A percentile compares a stretch with the other conserved stretches of the same genome.
Conservation (phyloP, 2,888 invertebrate genomes). For the Limenitis camilla region DNA sequence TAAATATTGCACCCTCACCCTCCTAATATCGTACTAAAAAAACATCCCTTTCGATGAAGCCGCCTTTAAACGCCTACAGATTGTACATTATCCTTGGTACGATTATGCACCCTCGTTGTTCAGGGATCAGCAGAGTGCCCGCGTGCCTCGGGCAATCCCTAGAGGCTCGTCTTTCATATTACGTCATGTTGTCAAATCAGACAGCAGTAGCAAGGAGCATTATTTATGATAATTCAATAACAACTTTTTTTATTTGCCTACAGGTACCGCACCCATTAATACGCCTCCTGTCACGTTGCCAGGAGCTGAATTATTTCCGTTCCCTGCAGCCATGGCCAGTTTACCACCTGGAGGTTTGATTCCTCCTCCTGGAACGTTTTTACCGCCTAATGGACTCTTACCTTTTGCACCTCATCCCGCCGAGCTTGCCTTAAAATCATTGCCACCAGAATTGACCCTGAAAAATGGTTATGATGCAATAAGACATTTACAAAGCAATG, state of each 20-base stretch:
- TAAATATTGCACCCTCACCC: slow-evolving; percentile 75
- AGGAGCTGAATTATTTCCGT: slow-evolving; percentile 62
- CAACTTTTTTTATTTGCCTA: slow-evolving; percentile 35
- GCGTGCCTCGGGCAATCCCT: slow-evolving; percentile 54
- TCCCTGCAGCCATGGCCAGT: slow-evolving; percentile 58
- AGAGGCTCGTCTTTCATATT: slow-evolving; percentile 68
- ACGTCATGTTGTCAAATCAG: slow-evolving; percentile 64
- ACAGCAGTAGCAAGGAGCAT: slow-evolving; percentile 37
- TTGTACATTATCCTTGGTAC: slow-evolving; percentile 75
- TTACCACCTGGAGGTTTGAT: slow-evolving; percentile 67
- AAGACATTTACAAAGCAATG: slow-evolving; percentile 59
- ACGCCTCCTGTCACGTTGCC: slow-evolving; percentile 56
- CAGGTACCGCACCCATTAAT: slow-evolving; percentile 61
- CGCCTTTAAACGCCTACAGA: slow-evolving; percentile 76
- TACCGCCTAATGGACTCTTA: slow-evolving; percentile 71
- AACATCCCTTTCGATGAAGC: slow-evolving; percentile 73
- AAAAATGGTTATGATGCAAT: slow-evolving; percentile 75
- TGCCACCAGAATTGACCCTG: slow-evolving; percentile 66
- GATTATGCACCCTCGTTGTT: slow-evolving; percentile 74
- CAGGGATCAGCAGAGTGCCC: slow-evolving; percentile 69
- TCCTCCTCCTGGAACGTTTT: slow-evolving; percentile 73
- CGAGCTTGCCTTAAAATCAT: slow-evolving; percentile 62
- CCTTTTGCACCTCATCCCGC: slow-evolving; percentile 72
- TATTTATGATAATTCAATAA: slow-evolving; percentile 25
- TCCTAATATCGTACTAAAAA: slow-evolving; percentile 69